phyloP scores from a whole-genome alignment of 2,113 vertebrate species.

The Spermophilus dauricus region DNA sequence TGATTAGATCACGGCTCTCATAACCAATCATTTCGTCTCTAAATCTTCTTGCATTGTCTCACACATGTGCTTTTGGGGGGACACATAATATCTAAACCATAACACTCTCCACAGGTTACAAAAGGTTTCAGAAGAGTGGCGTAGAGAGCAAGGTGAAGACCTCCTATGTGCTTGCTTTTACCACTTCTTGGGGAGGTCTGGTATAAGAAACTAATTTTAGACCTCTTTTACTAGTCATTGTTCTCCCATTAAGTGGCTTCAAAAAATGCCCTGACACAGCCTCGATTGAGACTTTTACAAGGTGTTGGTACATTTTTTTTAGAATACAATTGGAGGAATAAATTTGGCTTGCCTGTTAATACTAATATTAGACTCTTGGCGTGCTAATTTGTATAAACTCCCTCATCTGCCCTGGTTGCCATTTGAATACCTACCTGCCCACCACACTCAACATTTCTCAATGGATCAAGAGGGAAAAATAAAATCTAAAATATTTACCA shows the following conservation, averaged over 20 bases:
- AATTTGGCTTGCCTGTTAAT: constrained; percentile 66
- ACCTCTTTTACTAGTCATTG: constrained; percentile 77
- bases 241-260: constrained; percentile 73
- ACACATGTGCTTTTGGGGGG: too few relatives aligned
- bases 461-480: constrained; percentile 71
- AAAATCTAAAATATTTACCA: constrained; percentile 70
- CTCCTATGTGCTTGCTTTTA: background rate
- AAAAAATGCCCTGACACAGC: constrained; percentile 74
- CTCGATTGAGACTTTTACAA: constrained; percentile 80
- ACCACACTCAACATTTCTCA: constrained; percentile 59
- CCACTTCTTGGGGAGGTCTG: constrained; percentile 68
- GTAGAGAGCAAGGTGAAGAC: background rate
- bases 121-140: background rate
- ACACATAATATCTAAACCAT: too few relatives aligned
- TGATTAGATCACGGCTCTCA: too few relatives aligned
- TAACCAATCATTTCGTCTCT: too few relatives aligned
- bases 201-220: constrained; percentile 77
- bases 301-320: constrained; percentile 37
- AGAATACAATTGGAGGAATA: constrained; percentile 76
- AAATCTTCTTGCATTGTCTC: too few relatives aligned
- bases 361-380: constrained; percentile 58
- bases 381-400: constrained; percentile 69
- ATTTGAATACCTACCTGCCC: constrained; percentile 24
- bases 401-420: background rate
- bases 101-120: background rate